Percentiles rank a stretch among this genome's conserved stretches.
Evolutionary conservation across 1,140 invertebrate species (phyloP).

Genomic region (Caenorhabditis elegans): DNA sequence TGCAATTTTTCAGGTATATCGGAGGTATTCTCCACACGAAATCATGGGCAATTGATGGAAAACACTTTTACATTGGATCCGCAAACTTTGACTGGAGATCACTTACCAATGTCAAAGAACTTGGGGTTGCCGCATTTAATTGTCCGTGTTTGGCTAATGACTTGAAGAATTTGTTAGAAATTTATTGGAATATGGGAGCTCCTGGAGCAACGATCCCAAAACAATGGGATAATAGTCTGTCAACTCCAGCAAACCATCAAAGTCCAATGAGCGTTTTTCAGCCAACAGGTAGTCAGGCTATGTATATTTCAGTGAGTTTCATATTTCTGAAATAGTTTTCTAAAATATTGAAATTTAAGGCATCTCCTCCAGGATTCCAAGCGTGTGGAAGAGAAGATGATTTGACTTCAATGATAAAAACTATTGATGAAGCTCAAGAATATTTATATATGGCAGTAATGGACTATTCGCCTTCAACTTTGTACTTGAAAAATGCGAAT

Average conservation of each 20-base stretch:
- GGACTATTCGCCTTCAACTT: constrained; percentile 29
- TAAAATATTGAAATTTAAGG: constrained; percentile 71
- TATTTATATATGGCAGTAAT: constrained; percentile 35
- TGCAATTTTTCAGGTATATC: not conserved
- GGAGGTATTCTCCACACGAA: constrained; percentile 93
- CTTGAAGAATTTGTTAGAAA: constrained; percentile 84
- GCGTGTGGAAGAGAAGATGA: constrained; percentile 80
- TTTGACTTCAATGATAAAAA: constrained; percentile 79
- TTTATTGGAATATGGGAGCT: constrained; percentile 78
- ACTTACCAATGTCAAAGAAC: constrained; percentile 91
- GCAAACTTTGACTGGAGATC: constrained; percentile 83
- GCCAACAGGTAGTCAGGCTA: constrained; percentile 67
- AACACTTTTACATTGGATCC: constrained; percentile 71
- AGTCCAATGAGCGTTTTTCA: constrained; percentile 72
- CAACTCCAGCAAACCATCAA: constrained; percentile 77
- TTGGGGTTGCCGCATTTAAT: constrained; percentile 80
- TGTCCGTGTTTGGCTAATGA: constrained; percentile 83
- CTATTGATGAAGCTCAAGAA: constrained; percentile 77
- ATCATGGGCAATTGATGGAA: constrained; percentile 79
- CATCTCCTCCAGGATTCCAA: constrained; percentile 83
- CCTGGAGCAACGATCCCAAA: constrained; percentile 76
- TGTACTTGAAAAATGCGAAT: constrained; percentile 22
- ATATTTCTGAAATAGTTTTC: not conserved
- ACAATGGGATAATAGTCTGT: constrained; percentile 74
- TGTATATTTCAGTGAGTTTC: constrained; percentile 28